Conservation (phyloP, 2,113 vertebrate genomes). For the Laticauda colubrina region DNA sequence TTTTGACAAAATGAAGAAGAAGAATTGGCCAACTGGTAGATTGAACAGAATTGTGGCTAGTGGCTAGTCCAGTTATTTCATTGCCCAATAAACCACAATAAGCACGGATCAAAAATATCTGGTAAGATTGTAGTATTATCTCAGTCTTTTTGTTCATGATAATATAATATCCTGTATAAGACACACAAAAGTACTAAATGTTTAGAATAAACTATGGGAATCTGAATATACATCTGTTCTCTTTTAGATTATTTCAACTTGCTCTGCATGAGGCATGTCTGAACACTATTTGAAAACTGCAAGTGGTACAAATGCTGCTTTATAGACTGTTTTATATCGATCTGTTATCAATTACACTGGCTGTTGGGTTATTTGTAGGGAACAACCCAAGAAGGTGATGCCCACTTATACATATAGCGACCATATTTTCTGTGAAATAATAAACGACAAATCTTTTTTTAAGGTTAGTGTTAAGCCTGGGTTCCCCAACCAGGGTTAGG, state of each 20-base stretch:
- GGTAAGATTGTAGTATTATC: neutral
- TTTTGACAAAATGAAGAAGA: neutral
- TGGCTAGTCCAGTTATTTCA: neutral
- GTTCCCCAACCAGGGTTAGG: too few species aligned
- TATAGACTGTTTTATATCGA: neutral
- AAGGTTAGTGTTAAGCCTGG: neutral
- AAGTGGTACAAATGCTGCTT: neutral
- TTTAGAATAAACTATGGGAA: neutral
- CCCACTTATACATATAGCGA: neutral
- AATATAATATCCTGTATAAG: neutral
- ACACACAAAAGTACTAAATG: neutral
- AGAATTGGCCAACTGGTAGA: neutral
- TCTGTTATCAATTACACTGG: neutral
- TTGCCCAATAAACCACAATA: neutral
- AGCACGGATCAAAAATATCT: neutral
- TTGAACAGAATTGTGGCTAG: neutral
- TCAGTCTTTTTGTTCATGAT: neutral
- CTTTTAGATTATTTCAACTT: neutral
- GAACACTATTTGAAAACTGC: neutral
- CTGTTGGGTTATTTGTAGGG: neutral
- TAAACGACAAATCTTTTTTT: neutral
- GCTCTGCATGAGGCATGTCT: neutral
- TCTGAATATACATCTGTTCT: neutral
- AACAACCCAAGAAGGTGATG: neutral
- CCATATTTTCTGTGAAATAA: neutral